phyloP scores from a whole-genome alignment of 2,113 vertebrate genomes.

The Benitochromis conjunctus region DNA sequence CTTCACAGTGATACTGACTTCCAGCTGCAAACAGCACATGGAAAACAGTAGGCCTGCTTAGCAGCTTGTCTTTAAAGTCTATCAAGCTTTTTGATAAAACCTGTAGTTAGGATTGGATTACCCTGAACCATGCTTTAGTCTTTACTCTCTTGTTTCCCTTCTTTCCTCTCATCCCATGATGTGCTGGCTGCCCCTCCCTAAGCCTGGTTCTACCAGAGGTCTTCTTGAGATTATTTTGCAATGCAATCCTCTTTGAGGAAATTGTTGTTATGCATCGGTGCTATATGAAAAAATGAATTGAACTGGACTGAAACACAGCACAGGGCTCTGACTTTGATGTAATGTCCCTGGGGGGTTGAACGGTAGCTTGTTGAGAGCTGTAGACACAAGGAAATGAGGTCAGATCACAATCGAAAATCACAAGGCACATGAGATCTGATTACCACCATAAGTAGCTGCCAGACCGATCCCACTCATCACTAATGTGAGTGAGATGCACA shows the following conservation, averaged over 20 bases:
- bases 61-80: neutral
- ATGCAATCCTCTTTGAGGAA: neutral
- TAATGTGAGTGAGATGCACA: neutral
- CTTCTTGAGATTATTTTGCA: neutral
- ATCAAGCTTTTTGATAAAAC: too few species aligned
- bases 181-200: neutral
- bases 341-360: neutral
- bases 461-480: neutral
- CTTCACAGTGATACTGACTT: constrained; percentile 30
- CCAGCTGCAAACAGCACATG: neutral
- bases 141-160: neutral
- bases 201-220: neutral
- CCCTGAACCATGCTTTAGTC: too few species aligned
- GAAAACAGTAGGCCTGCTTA: neutral
- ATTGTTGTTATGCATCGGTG: neutral
- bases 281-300: neutral
- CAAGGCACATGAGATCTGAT: neutral
- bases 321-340: neutral
- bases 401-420: neutral
- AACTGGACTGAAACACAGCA: neutral
- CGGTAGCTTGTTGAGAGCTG: neutral
- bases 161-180: neutral
- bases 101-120: too few species aligned
- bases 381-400: neutral
- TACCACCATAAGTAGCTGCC: neutral